Evolutionary conservation across 2,888 invertebrate species (phyloP), one percentile per base, ranked within the genome.

Genomic region (Heliconius ethilla): DNA sequence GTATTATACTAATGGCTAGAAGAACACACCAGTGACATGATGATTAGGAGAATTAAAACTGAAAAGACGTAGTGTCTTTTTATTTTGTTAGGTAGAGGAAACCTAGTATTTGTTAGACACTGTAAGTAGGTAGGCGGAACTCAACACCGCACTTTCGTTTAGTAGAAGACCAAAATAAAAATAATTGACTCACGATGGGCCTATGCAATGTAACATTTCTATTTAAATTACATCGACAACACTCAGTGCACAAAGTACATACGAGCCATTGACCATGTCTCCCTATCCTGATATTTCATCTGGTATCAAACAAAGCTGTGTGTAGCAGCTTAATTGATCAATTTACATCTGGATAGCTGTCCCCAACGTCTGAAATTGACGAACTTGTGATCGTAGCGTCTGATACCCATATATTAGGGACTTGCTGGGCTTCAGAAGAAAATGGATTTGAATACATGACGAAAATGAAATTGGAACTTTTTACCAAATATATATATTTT

Each of bases 311-410:
- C 69, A 45, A 69, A 25, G 40, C 40, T 67, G 10, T 25, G 37
- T 45, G n/a, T 69, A 27, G 27, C 69, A 40, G 10, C 25, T 69
- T 45, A 45, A 69, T 69, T 69, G 40, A 25, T 25, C 40, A 69
- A 69, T 69, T n/a, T 69, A 40, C 25, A 40, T 67, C 33, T 67
- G 33, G 33, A 22, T n/a, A 37, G 66, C 33, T 67, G 33, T 33
- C n/a, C 11, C 33, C 66, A 37, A 67, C 22, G 66, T n/a, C n/a
- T 67, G 15, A 37, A 69, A 40, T 69, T 51, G 7, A 18, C 22
- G 22, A 51, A 51, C 18, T 51, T 51, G 51, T 51, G 51, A 18
- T 51, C 18, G 51, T 51, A 18, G 18, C 51, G 7, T 18, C 51
- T 51, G 18, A 51, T 51, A 22, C 51, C 51, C 18, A 51, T 51